phyloP scores from a whole-genome alignment of 2,797 vertebrate species.

The Melanotaenia boesemani region DNA sequence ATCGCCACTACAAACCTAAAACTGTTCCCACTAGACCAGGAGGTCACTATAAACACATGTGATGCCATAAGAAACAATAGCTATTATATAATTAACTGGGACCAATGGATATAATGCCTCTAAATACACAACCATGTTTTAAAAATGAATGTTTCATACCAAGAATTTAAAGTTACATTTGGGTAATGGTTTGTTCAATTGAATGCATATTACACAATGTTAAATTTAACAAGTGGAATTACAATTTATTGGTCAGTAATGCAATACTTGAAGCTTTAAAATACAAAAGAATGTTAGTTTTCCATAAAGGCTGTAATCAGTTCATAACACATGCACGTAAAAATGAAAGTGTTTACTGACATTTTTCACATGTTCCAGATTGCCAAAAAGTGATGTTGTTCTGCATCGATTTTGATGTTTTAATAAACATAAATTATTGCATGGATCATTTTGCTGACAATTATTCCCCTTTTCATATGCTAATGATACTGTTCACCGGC shows the following conservation, averaged over 20 bases:
- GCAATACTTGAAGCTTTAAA: conserved; percentile 47
- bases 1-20: conserved; percentile 64
- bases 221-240: conserved; percentile 22
- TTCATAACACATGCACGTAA: conserved; percentile 44
- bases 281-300: conserved; percentile 25
- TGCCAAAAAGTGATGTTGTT: conserved; percentile 78
- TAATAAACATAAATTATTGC: conserved; percentile 81
- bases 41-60: conserved; percentile 49
- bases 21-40: conserved; percentile 57
- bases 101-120: conserved; percentile 63
- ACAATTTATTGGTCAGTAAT: conserved; percentile 46
- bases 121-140: conserved; percentile 40
- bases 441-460: conserved; percentile 66
- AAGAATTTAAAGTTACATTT: conserved; percentile 52
- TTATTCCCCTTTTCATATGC: conserved; percentile 34
- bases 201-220: conserved; percentile 35
- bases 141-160: conserved; percentile 66
- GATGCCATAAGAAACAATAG: conserved; percentile 46
- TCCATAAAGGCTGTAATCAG: conserved; percentile 44
- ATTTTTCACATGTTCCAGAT: conserved; percentile 71
- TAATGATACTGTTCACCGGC: conserved; percentile 45
- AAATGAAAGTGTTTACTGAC: conserved; percentile 58
- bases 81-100: conserved; percentile 52
- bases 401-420: conserved; percentile 67
- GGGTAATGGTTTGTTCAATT: conserved; percentile 24